Evolutionary conservation across 1,140 invertebrate genomes (phyloP), one percentile per base, ranked within the genome.

Genomic region (Lepidurus arcticus): DNA sequence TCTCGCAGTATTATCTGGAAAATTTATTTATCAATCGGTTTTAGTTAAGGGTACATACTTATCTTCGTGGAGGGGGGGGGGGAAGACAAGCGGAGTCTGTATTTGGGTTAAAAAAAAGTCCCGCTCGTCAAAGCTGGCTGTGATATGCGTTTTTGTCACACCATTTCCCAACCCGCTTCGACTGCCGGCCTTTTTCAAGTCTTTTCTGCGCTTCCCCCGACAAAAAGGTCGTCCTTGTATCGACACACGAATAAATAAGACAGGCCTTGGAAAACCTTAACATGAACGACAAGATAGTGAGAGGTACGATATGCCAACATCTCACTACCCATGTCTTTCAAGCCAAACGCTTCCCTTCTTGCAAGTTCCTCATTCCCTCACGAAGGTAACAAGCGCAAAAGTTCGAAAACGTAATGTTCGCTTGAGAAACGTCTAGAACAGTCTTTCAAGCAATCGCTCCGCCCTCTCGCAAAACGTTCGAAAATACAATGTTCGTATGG

Each of bases 261-360:
- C 34, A 34, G 16, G 42, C 13, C 44, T 42, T 45, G 26, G 65
- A 73, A 74, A 47, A 73, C 78, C 82, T 84, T 88, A 84, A 85
- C 89, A 91, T 92, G 93, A 94, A 95, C 94, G 93, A 95, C 93
- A 94, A 92, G 91, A 90, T 94, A 95, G 92, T 93, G 92, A 95
- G 92, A 92, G 89, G 90, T 85, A 83, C 75, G 83, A 81, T 81
- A 82, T 80, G 78, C 81, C 85, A 88, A 89, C 92, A 94, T 94
- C 92, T 94, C 93, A 94, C 93, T 94, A 95, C 93, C 93, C 93
- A 93, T 94, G 93, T 95, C 93, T 94, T 94, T 94, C 93, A 94
- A 84, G 83, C 65, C 78, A 81, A 73, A 10, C 10, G 42, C 45
- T 78, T 77, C 47, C 26, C 34, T 73, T 24, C 42, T 53, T 10